Percentiles rank a stretch among this genome's conserved stretches.
phyloP scores from a whole-genome alignment of 1,140 invertebrate species.

The Apolygus lucorum region DNA sequence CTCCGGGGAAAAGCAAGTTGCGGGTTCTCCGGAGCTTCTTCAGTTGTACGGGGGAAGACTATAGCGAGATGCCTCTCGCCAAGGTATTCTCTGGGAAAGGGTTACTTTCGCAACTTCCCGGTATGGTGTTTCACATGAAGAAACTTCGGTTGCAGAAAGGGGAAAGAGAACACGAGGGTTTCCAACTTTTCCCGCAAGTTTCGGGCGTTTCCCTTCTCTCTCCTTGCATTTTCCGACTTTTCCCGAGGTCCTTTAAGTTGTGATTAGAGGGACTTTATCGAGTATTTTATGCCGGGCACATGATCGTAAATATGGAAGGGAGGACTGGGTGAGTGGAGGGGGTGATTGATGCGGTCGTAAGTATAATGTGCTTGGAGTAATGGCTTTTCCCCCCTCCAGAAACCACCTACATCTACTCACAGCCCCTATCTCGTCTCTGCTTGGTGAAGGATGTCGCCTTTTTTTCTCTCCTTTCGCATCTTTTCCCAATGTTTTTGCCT shows the following conservation, averaged over 20 bases:
- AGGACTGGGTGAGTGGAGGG: neutral
- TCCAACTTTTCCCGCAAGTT: neutral
- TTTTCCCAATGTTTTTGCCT: conserved; percentile 24
- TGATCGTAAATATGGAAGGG: conserved; percentile 17
- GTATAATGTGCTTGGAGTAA: conserved; percentile 22
- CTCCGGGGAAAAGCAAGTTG: too few relatives aligned
- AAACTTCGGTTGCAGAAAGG: too few relatives aligned
- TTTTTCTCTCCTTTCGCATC: conserved; percentile 8
- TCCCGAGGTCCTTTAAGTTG: conserved; percentile 21
- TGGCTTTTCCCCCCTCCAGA: conserved; percentile 9
- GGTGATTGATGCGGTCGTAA: conserved; percentile 21
- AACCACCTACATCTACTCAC: too few relatives aligned
- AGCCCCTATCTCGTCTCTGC: neutral
- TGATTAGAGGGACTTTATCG: conserved; percentile 22
- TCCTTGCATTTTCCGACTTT: neutral
- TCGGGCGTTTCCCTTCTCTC: neutral
- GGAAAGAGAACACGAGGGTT: too few relatives aligned
- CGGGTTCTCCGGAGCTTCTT: too few relatives aligned
- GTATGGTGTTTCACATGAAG: conserved; percentile 1
- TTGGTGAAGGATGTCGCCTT: neutral
- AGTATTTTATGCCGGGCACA: conserved; percentile 22
- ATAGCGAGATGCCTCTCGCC: neutral
- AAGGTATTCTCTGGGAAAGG: neutral
- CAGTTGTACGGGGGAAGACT: neutral
- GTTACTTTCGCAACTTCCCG: neutral